Base-by-base conservation (phyloP, 1,140 invertebrate genomes). In the Rhynchophorus ferrugineus region DNA sequence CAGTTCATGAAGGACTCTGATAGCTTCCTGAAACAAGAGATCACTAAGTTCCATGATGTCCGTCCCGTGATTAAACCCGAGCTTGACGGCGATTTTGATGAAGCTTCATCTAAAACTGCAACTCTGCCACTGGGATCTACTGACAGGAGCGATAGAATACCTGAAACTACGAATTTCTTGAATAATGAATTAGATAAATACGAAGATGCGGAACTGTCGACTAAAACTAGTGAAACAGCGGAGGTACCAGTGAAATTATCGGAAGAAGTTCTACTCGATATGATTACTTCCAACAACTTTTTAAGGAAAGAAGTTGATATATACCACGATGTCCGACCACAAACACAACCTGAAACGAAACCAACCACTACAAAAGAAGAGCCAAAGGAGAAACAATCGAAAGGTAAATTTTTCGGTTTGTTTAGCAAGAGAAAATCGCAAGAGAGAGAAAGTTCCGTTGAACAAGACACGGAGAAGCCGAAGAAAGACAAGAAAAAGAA, bases 121-220 rank as follows among this genome's bases (percentile, higher is more conserved):
- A 13, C 7, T 14, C 16, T 17, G 19, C 8, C 39, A 5, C 14
- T 20, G n/a, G 13, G 20, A 17, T 18, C 17, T 18, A 37, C 41
- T 33, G 39, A 52, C 41, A 46, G 21, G 46, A 6, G 14, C n/a
- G 46, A 59, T 22, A 46, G 36, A 21, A 45, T 54, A 9, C 36
- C 39, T 2, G 49, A 58, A 20, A 56, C 60, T n/a, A 48, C 50
- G 8, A 55, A 60, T 17, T 61, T 61, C 38, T 34, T 56, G 36
- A 60, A 58, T 44, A 51, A 41, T 3, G 60, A 63, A 50, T 34
- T 60, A 7, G 60, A 60, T 8, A 44, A 57, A 48, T 61, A 54
- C 37, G 50, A 56, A 36, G 48, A 57, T 44, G 33, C 11, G 3
- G 18, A 29, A 39, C 11, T 14, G 6, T n/a, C 11, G 16, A 18